Evolutionary conservation across 92 coral and sea anemone species (phyloP), one percentile per base, ranked within the genome.

Genomic region (Epizoanthus ramosus): DNA sequence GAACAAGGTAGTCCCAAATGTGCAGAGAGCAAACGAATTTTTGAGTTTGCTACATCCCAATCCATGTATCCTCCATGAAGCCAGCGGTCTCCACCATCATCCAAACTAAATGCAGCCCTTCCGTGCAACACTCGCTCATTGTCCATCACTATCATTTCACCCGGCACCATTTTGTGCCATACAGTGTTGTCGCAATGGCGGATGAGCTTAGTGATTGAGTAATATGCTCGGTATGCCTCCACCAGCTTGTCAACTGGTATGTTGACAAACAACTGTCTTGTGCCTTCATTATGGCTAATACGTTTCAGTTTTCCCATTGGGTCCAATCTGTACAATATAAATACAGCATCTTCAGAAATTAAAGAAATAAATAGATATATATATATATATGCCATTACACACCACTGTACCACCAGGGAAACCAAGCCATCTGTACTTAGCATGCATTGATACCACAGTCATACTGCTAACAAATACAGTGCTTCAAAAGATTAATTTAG

Each of bases 91-190:
- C 92, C 89, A 3, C 87, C 71, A n/a, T 60, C 80, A 3, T 87
- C 81, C 8, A 91, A 80, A 0, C 83, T 76, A 75, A 85, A 96
- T 15, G 79, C 93, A 5, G 85, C 88, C 23, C 99, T 77, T 1
- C 98, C 99, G 71, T 96, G 99, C 39, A 93, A 85, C 18, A 93
- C 87, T 7, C 99, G 88, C 33, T 88, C 87, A 84, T 96, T 96
- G 73, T 93, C 94, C 59, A 90, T 79, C 21, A 91, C 87, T n/a
- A 90, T 79, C 87, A 90, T 74, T 39, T 94, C 97, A 8, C 98
- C 98, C 25, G 97, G 85, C 19, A 13, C 7, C 88, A 95, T 63
- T 84, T 95, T 95, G 73, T 88, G 79, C 71, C 63, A 57, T 41
- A 93, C 92, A 79, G 91, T 88, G 81, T 92, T 92, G 33, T 83